Base-by-base conservation (phyloP, 2,888 invertebrate genomes). In the Drosophila pullipes region DNA sequence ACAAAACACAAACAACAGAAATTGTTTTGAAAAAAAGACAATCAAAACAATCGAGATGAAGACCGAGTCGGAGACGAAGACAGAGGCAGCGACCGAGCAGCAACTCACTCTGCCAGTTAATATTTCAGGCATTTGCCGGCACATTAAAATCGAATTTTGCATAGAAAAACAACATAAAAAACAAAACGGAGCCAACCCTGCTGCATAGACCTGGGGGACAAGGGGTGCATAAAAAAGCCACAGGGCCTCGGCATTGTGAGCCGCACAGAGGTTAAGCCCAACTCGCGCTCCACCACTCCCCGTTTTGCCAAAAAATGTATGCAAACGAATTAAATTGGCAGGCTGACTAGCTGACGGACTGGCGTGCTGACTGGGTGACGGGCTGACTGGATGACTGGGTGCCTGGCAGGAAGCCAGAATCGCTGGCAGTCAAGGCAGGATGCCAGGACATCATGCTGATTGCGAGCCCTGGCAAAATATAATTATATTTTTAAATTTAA, bases 261-360 rank as follows among this genome's bases (percentile, higher is more conserved):
- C 79, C 70, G 80, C 49, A 60, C 33, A 64, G 59, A n/a, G 35
- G 35, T 53, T 54, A 59, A 22, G 3, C 37, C 22, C 47, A 25
- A n/a, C 13, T 31, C 28, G 22, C 4, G 0, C 37, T 10, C n/a
- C 10, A 1, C 28, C 22, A 22, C 25, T 18, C 25, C 22, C 18
- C 28, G 0, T 25, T 4, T 33, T 57, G 44, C 64, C 69, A 47
- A 78, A 82, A 82, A 88, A 84, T 88, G 70, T 84, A 84, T 84
- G 89, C 89, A 88, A 88, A 85, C 84, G 84, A 88, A 89, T 88
- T 85, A 85, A 85, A 84, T 84, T 89, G 89, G 83, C 89, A 84
- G 83, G 70, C 75, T 59, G 73, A 69, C 53, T 49, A 44, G 37
- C 72, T 55, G 55, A 25, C 31, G 5, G 50, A 16, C 25, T 22